Conservation (phyloP, 2,888 invertebrate species). For the Aporophyla nigra region DNA sequence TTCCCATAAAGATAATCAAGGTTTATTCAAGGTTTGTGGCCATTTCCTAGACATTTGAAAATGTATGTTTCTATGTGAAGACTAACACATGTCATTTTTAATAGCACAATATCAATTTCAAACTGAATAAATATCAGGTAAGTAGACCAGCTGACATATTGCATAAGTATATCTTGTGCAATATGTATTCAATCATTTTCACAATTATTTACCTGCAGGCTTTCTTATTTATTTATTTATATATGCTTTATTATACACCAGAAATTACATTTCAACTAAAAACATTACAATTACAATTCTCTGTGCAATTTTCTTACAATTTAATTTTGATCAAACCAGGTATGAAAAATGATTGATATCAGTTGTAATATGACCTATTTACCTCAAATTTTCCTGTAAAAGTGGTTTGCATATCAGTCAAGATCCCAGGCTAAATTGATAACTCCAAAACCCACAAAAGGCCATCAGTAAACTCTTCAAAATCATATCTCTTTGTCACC, state of each 20-base stretch:
- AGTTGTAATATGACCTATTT: not conserved
- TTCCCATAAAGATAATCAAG: slow-evolving; percentile 25
- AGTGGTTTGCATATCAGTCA: not conserved
- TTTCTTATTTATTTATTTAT: no score
- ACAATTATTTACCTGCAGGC: not conserved
- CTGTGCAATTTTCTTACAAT: not conserved
- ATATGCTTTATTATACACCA: no score
- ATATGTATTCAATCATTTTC: slow-evolving; percentile 2
- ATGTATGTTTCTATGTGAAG: not conserved
- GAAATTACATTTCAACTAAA: no score
- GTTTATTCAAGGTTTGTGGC: not conserved
- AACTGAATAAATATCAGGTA: not conserved
- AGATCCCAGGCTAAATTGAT: not conserved
- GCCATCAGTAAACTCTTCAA: not conserved
- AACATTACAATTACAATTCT: not conserved
- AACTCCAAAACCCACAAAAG: not conserved
- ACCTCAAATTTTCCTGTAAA: not conserved
- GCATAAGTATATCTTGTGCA: slow-evolving; percentile 4
- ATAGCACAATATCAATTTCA: not conserved
- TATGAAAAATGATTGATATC: not conserved
- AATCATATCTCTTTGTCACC: slow-evolving; percentile 9
- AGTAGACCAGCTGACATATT: not conserved
- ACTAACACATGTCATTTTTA: not conserved
- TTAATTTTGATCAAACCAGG: not conserved
- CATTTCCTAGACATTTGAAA: not conserved